Percentiles rank a stretch among this genome's conserved stretches.
Conservation (phyloP, 2,797 vertebrate species). For the Myotis findleyi region DNA sequence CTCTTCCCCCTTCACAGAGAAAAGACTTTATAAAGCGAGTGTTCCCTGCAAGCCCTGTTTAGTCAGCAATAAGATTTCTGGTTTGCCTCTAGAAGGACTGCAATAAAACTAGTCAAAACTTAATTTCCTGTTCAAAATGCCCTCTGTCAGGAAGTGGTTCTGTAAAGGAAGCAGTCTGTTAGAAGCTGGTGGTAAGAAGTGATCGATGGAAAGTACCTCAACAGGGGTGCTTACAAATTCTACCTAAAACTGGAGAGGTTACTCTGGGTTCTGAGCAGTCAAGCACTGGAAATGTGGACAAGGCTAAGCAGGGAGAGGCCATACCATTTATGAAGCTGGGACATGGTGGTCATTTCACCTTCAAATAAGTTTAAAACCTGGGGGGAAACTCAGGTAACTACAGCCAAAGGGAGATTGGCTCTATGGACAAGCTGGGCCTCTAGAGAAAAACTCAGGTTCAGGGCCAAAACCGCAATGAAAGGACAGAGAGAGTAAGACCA, state of each 20-base stretch:
- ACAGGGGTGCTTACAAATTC: background rate
- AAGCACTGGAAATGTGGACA: background rate
- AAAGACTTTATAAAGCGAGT: background rate
- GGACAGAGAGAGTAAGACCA: background rate
- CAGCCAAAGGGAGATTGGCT: background rate
- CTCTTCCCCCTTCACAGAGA: background rate
- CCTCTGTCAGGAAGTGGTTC: background rate
- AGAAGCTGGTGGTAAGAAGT: background rate
- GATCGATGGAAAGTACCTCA: background rate
- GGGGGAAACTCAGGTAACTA: background rate
- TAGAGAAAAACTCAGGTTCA: background rate
- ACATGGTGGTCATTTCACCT: background rate
- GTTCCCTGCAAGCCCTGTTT: background rate
- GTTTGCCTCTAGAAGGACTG: background rate
- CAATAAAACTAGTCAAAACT: conserved; percentile 6
- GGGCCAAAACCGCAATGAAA: conserved; percentile 27
- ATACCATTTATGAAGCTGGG: background rate
- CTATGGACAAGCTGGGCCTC: background rate
- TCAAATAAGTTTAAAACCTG: background rate
- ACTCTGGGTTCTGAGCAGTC: background rate
- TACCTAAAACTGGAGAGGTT: background rate
- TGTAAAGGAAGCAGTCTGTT: background rate
- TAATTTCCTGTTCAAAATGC: background rate
- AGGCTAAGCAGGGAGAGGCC: background rate
- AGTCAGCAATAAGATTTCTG: background rate